Evolutionary conservation across 2,797 vertebrate genomes (phyloP), one percentile per base, ranked within the genome.

Genomic region (Podargus strigoides): DNA sequence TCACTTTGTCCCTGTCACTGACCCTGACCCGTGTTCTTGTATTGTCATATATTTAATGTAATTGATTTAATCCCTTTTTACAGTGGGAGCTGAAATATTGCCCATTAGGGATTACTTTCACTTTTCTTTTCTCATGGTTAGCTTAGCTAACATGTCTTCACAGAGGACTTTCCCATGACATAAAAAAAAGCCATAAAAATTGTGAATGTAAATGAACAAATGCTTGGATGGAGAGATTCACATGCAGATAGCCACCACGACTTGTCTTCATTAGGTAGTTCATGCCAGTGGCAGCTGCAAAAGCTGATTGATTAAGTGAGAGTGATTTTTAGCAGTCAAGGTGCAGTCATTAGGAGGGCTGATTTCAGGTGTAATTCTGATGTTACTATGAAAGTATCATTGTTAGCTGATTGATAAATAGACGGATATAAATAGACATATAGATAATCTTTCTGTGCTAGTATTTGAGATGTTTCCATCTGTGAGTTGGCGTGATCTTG

Each of bases 21-120:
- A 37, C 55, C 27, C 67, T 47, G 82, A 78, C 34, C 52, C 62
- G 28, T 87, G 3, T 59, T 89, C 39, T 37, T 72, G 44, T 55
- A 56, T 70, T 70, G 50, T 18, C 52, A 37, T 70, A 27, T 72
- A 89, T 87, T 87, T 62, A 90, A 82, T 63, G 24, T 62, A 88
- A 93, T 77, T 93, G 30, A 96, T 96, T 81, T 78, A 93, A 95
- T 91, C 24, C 23, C 20, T 37, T 86, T 95, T 94, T 94, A 83
- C 17, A 32, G 75, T 9, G 4, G 85, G 63, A 96, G 55, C 50
- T 89, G 58, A 96, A 95, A 91, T 89, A 81, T 8, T 72, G 37
- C 26, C 56, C 62, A 41, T 21, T 49, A 32, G 72, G 74, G 66
- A 89, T 93, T 96, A 85, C 88, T 96, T 85, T 46, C 2, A 1